Conservation (phyloP, 2,113 vertebrate species). For the Callipepla californica region DNA sequence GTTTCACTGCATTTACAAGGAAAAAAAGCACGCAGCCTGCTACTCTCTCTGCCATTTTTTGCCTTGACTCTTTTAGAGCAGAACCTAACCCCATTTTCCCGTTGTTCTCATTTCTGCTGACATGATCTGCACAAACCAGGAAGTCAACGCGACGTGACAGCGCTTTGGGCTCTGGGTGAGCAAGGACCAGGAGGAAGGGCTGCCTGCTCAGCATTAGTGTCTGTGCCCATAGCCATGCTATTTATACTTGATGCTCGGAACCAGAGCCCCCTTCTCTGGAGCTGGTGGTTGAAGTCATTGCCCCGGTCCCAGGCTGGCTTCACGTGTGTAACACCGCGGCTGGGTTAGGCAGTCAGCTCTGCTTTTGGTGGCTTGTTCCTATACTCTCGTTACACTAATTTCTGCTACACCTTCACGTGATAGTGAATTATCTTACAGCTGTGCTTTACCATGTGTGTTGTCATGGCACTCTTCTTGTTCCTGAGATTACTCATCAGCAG, state of each 20-base stretch:
- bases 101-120: constrained; percentile 40
- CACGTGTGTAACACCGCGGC: neutral
- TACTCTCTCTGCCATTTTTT: neutral
- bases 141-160: constrained; percentile 25
- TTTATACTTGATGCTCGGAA: neutral
- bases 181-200: constrained; percentile 3
- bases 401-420: neutral
- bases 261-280: neutral
- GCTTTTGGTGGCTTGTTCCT: neutral
- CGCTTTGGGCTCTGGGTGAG: neutral
- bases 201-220: neutral
- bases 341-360: neutral
- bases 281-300: neutral
- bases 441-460: neutral
- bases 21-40: neutral
- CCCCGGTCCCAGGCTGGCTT: neutral
- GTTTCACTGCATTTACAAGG: neutral
- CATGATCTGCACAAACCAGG: neutral
- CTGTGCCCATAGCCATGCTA: neutral
- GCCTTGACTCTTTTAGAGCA: neutral
- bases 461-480: neutral
- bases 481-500: neutral
- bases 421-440: neutral
- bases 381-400: neutral
- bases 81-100: neutral